These are phyloP conservation scores for Synergus umbraculus DNA, from an alignment of 2,888 invertebrate genomes.

Conservation along the genomic window DNA sequence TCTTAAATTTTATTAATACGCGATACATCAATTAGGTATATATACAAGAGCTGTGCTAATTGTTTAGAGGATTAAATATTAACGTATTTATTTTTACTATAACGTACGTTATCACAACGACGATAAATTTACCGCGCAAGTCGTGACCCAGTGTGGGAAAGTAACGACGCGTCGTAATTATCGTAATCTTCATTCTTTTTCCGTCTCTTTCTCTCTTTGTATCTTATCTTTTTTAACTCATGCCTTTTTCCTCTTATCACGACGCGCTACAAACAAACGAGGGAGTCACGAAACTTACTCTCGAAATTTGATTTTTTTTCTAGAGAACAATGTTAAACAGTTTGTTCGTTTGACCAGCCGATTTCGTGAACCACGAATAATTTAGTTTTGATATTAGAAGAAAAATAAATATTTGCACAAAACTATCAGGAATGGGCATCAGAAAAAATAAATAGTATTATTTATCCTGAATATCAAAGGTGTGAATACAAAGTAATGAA, in stretches of 20 bases:
- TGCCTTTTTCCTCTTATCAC: conserved; percentile 52
- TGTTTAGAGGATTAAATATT: conserved; percentile 76
- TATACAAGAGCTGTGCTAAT: conserved; percentile 74
- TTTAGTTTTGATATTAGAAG: conserved; percentile 16
- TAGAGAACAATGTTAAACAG: neutral
- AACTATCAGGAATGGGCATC: conserved; percentile 26
- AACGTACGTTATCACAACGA: conserved; percentile 76
- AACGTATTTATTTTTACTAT: conserved; percentile 68
- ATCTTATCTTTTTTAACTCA: conserved; percentile 45
- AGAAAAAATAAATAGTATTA: neutral
- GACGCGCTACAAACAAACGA: conserved; percentile 49
- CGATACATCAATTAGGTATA: conserved; percentile 74
- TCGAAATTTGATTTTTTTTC: conserved; percentile 34
- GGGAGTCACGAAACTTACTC: conserved; percentile 42
- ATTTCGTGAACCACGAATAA: conserved; percentile 2
- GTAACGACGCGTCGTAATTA: conserved; percentile 56
- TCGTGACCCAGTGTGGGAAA: conserved; percentile 63
- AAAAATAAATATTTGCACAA: conserved; percentile 36
- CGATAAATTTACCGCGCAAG: conserved; percentile 71
- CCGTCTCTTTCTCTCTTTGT: conserved; percentile 37
- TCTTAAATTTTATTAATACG: conserved; percentile 61
- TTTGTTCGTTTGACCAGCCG: neutral
- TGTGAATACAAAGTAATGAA: neutral
- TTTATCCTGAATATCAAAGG: neutral
- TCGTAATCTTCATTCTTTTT: conserved; percentile 46